Evolutionary conservation across 2,113 vertebrate species (phyloP).

Genomic region (Gasterosteus nipponicus): DNA sequence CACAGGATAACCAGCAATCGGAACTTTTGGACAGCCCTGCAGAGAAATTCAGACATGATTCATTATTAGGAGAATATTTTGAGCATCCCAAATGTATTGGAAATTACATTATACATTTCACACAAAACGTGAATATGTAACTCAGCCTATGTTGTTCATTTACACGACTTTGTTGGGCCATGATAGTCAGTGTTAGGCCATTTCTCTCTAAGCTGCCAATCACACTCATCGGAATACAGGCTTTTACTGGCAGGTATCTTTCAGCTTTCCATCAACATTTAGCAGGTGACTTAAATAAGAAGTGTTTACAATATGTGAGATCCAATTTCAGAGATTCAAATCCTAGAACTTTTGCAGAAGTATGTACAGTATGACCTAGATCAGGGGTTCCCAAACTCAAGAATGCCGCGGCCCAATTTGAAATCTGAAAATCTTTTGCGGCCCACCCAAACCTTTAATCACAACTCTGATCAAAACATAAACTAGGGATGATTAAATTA

Average conservation of each 20-base stretch:
- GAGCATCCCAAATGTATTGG: conserved; percentile 37
- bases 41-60: conserved; percentile 29
- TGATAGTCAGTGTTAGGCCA: conserved; percentile 26
- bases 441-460: too few species aligned
- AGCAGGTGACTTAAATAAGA: not conserved
- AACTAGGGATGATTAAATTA: too few species aligned
- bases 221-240: not conserved
- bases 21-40: not conserved
- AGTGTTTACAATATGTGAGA: not conserved
- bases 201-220: conserved; percentile 15
- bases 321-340: not conserved
- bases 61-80: conserved; percentile 14
- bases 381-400: too few species aligned
- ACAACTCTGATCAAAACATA: too few species aligned
- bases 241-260: not conserved
- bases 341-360: not conserved
- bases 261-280: not conserved
- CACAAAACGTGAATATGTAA: conserved; percentile 22
- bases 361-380: too few species aligned
- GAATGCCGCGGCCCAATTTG: too few species aligned
- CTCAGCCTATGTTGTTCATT: conserved; percentile 39
- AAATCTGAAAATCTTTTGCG: too few species aligned
- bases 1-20: conserved; percentile 18
- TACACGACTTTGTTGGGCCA: conserved; percentile 30
- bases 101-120: conserved; percentile 50